Evolutionary conservation across 2,797 vertebrate genomes (phyloP).

Genomic region (Sebastes diaconus): DNA sequence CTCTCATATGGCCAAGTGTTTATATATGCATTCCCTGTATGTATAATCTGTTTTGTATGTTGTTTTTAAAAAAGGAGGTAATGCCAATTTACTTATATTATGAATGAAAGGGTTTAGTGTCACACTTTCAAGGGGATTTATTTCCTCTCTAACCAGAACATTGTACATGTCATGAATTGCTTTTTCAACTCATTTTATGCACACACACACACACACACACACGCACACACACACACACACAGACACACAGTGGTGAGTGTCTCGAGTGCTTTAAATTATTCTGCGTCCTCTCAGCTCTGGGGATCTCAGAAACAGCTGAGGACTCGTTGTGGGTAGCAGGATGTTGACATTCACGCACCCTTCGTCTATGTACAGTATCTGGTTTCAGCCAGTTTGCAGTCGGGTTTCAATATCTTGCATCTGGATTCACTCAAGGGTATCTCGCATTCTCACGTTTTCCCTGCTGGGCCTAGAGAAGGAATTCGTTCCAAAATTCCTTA

Average conservation of each 20-base stretch:
- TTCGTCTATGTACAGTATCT: slow-evolving; percentile 10
- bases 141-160: slow-evolving; percentile 48
- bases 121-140: slow-evolving; percentile 9
- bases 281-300: not conserved
- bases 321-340: slow-evolving; percentile 11
- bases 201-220: not conserved
- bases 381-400: slow-evolving; percentile 31
- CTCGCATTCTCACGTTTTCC: slow-evolving; percentile 3
- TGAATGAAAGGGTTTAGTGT: not conserved
- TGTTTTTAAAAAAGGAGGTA: not conserved
- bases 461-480: not conserved
- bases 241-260: not conserved
- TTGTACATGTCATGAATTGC: not conserved
- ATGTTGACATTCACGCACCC: slow-evolving; percentile 37
- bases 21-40: slow-evolving; percentile 30
- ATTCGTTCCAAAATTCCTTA: not conserved
- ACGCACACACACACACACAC: not conserved
- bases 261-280: not conserved
- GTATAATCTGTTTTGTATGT: slow-evolving; percentile 35
- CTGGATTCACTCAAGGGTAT: slow-evolving; percentile 28
- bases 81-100: not conserved
- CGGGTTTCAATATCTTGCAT: slow-evolving; percentile 20
- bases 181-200: not conserved
- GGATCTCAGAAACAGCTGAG: not conserved
- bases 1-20: slow-evolving; percentile 5